A percentile compares a stretch with the other conserved stretches of the same genome.
Conservation (phyloP, 2,888 invertebrate species). For the Iselma pallidipennis region DNA sequence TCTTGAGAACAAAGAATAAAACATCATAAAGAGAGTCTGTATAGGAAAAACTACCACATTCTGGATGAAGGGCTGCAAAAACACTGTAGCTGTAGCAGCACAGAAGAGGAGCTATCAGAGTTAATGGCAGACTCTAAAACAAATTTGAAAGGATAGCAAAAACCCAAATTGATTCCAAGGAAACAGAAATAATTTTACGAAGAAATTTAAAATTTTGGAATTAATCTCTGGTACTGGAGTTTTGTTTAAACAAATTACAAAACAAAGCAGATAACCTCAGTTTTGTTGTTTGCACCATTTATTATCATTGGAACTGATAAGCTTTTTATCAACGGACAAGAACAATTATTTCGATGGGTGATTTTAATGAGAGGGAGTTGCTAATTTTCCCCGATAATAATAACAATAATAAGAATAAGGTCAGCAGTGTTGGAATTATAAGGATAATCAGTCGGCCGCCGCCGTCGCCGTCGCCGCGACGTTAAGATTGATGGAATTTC, state of each 20-base stretch:
- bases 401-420: not conserved
- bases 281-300: not conserved
- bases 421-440: not conserved
- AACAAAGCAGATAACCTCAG: not conserved
- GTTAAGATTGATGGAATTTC: not conserved
- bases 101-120: not conserved
- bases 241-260: not conserved
- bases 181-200: not conserved
- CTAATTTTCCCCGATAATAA: not conserved
- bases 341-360: not conserved
- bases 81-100: not conserved
- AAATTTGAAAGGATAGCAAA: not conserved
- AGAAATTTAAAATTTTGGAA: not conserved
- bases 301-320: not conserved
- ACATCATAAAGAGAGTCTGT: no score
- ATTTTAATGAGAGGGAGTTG: not conserved
- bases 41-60: not conserved
- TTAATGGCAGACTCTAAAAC: not conserved
- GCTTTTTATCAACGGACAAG: no score
- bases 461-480: not conserved
- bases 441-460: not conserved
- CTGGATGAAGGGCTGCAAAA: not conserved
- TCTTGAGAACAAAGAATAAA: no score
- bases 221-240: no score
- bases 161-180: not conserved